Conservation (phyloP, 2,888 invertebrate genomes). For the Tenodera sinensis region DNA sequence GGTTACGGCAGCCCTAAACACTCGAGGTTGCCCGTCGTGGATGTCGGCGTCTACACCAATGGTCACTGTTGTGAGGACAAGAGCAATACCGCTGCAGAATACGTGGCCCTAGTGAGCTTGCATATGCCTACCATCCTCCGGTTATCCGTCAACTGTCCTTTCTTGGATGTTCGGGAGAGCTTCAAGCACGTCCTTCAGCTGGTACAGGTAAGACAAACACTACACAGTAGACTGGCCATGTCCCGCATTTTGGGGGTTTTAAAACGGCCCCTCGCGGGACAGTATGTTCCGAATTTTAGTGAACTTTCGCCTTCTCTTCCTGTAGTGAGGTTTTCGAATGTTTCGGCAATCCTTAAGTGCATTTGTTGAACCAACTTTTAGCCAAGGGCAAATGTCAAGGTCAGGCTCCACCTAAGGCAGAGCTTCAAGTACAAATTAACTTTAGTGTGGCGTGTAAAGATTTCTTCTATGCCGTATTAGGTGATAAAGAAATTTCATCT, state of each 20-base stretch:
- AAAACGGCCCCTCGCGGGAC: background rate
- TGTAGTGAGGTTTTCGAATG: no score
- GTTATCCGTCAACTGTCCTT: conserved; percentile 57
- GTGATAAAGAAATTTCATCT: no score
- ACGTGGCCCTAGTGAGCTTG: conserved; percentile 51
- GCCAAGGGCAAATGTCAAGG: no score
- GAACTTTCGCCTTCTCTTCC: no score
- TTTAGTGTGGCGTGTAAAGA: no score
- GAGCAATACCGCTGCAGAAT: conserved; percentile 39
- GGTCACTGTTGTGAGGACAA: conserved; percentile 23
- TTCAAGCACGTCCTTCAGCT: conserved; percentile 55
- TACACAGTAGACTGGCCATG: background rate
- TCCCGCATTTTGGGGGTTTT: background rate
- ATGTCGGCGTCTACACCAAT: conserved; percentile 28
- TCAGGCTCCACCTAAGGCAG: no score
- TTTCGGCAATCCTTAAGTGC: no score
- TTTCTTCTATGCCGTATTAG: no score
- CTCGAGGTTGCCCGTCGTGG: conserved; percentile 36
- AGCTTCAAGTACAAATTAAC: no score
- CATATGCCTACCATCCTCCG: conserved; percentile 57
- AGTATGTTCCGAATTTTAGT: background rate
- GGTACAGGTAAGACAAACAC: conserved; percentile 54
- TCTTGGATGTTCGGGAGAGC: conserved; percentile 56
- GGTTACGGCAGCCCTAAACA: conserved; percentile 51
- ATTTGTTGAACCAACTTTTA: no score